phyloP scores from a whole-genome alignment of 2,113 vertebrate species.

The Forbesichthys agassizii region DNA sequence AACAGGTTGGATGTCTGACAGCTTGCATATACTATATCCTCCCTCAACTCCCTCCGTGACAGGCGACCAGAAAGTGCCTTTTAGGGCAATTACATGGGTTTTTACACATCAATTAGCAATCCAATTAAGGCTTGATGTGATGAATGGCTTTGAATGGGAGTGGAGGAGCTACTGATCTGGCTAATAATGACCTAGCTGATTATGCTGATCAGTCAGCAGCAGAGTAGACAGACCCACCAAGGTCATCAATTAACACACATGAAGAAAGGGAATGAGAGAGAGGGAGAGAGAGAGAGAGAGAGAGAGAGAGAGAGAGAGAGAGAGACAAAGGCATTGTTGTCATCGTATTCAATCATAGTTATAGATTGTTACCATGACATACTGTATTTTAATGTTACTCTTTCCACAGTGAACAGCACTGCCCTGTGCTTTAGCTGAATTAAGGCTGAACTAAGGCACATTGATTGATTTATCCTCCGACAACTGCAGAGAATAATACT shows the following conservation, averaged over 20 bases:
- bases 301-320: neutral
- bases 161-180: slow-evolving; percentile 65
- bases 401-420: slow-evolving; percentile 8
- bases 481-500: slow-evolving; percentile 19
- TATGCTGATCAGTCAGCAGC: slow-evolving; percentile 68
- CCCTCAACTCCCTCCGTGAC: slow-evolving; percentile 24
- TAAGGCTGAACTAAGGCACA: slow-evolving; percentile 4
- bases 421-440: slow-evolving; percentile 11
- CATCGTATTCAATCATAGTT: slow-evolving; percentile 10
- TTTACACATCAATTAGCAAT: slow-evolving; percentile 81
- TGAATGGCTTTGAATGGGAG: slow-evolving; percentile 71
- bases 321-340: slow-evolving; percentile 2
- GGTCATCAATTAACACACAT: slow-evolving; percentile 41
- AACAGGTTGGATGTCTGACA: slow-evolving; percentile 37
- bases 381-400: neutral
- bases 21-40: slow-evolving; percentile 22
- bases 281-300: slow-evolving; percentile 1
- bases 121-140: slow-evolving; percentile 78
- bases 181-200: slow-evolving; percentile 74
- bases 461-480: slow-evolving; percentile 20
- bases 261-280: neutral
- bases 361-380: slow-evolving; percentile 5
- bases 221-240: slow-evolving; percentile 55
- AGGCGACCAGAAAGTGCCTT: slow-evolving; percentile 62
- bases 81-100: slow-evolving; percentile 79